Evolutionary conservation across 2,888 invertebrate genomes (phyloP).

Genomic region (Slavum lentiscoides): DNA sequence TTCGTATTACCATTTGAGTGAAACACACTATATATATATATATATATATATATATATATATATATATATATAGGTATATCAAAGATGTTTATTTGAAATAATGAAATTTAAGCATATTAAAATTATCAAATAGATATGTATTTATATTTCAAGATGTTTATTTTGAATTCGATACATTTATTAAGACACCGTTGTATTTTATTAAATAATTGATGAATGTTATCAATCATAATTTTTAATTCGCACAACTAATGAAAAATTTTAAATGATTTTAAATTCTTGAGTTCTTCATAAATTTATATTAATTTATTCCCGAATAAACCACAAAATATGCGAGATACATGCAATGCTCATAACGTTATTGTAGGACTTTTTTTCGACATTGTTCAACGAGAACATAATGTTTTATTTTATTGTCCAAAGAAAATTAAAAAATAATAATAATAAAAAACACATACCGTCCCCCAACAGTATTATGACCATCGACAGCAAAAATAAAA

Average conservation of each 20-base stretch:
- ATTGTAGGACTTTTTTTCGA: not conserved
- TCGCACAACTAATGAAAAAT: not conserved
- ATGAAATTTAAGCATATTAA: too few species aligned
- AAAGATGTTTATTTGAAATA: too few species aligned
- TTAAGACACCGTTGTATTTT: too few species aligned
- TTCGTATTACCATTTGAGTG: too few species aligned
- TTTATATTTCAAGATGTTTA: too few species aligned
- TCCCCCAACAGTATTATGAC: not conserved
- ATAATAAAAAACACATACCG: not conserved
- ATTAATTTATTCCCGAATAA: not conserved
- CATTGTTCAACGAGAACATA: not conserved
- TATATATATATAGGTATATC: too few species aligned
- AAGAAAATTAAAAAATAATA: not conserved
- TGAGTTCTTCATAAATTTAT: not conserved
- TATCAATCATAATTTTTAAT: too few species aligned
- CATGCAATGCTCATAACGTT: not conserved
- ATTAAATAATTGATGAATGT: too few species aligned
- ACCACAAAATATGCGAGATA: constrained; percentile 10
- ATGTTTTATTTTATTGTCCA: constrained; percentile 20
- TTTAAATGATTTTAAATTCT: not conserved
- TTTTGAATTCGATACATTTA: too few species aligned
- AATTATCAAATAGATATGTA: too few species aligned
- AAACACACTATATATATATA: too few species aligned
- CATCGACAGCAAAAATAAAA: not conserved
- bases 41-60: too few species aligned